phyloP scores from a whole-genome alignment of 2,113 vertebrate species.

The Typhlomys cinereus region DNA sequence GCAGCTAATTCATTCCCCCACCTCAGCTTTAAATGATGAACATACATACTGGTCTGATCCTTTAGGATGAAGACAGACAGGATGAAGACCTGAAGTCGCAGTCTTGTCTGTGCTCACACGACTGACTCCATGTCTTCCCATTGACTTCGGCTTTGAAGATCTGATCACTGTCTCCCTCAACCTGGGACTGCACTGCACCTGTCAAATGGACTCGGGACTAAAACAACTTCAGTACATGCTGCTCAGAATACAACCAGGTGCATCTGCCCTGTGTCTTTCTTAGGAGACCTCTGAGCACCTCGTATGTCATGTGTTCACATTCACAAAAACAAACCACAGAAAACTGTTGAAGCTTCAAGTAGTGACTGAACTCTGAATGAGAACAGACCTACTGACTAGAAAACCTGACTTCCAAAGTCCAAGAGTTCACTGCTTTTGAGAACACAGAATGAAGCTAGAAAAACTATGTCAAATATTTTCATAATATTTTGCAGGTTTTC shows the following conservation, averaged over 20 bases:
- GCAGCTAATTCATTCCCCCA: neutral
- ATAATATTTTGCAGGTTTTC: conserved; percentile 10
- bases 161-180: neutral
- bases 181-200: neutral
- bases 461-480: neutral
- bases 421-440: neutral
- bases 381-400: neutral
- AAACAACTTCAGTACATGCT: neutral
- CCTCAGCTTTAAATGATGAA: conserved; percentile 1
- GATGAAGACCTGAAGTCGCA: neutral
- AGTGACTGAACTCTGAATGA: neutral
- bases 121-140: neutral
- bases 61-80: neutral
- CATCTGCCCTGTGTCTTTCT: neutral
- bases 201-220: neutral
- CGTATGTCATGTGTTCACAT: neutral
- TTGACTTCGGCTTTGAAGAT: neutral
- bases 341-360: neutral
- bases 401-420: conserved; percentile 1
- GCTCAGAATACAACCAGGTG: neutral
- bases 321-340: neutral
- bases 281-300: neutral
- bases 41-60: neutral
- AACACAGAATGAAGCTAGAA: neutral
- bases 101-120: neutral